Base-by-base conservation (phyloP, 2,113 vertebrate species). In the Megaleporinus macrocephalus region DNA sequence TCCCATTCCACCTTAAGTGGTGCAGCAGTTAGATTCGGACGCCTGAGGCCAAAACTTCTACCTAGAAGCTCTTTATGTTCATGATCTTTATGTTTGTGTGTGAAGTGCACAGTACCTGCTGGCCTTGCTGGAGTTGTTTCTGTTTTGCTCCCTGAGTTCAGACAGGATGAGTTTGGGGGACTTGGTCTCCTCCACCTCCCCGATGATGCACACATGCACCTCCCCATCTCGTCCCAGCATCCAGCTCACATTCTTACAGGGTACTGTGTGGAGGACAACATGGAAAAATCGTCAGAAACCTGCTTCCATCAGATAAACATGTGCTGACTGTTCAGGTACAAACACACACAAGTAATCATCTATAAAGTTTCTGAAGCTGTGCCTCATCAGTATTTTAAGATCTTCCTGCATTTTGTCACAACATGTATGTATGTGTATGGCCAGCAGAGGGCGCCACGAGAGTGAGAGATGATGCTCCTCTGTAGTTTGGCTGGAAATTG, bases 221-320 rank as follows among this genome's bases (percentile, higher is more conserved):
- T 94, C 93, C 13, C 94, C 94, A 6, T 95, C 93, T 0, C 90
- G 87, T 3, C 94, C 94, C 1, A 93, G 86, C 22, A 93, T 89
- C 94, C 94, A 95, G 61, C 61, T 91, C 81, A 95, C 94, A 0
- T 80, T 90, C 83, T 95, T 95, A 24, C 75, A 89, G 71, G 85
- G 77, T n/a, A 57, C 94, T 94, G 85, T 1, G 36, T 61, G 51
- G 10, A 49, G 13, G 10, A 1, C 27, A 69, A 47, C 36, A 53
- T 53, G 53, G 16, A 74, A 73, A 61, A 0, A 24, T n/a, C 24
- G 12, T 61, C 9, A 9, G 2, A 15, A 61, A n/a, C 22, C 57
- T 7, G 22, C 55, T 7, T n/a, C 24, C 20, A 55, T 22, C 20
- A 7, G 20, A 3, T 22, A 1, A 44, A 9, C 41, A 44, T 44